phyloP scores from a whole-genome alignment of 2,888 invertebrate species.

The Junonia oenone region DNA sequence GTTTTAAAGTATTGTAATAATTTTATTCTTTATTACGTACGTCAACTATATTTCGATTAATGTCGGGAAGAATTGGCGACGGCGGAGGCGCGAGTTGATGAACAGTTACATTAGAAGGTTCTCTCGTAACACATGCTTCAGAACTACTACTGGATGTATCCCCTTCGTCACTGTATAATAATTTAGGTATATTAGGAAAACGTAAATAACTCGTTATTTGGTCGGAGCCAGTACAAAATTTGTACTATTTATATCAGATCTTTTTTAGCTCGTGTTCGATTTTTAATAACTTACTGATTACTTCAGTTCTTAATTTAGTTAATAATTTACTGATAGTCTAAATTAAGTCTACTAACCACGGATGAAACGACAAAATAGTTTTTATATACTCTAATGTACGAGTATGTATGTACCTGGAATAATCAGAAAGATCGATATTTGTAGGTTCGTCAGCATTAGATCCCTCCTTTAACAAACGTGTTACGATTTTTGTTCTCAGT shows the following conservation, averaged over 20 bases:
- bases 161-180: conserved; percentile 86
- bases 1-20: background rate
- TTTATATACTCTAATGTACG: too few relatives aligned
- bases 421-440: conserved; percentile 91
- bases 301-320: too few relatives aligned
- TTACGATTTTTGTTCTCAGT: conserved; percentile 88
- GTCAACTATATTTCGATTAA: conserved; percentile 49
- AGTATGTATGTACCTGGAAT: conserved; percentile 85
- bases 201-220: background rate
- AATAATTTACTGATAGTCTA: too few relatives aligned
- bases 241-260: background rate
- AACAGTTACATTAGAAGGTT: conserved; percentile 65
- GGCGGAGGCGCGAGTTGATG: conserved; percentile 83
- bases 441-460: conserved; percentile 93
- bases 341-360: too few relatives aligned
- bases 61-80: conserved; percentile 81
- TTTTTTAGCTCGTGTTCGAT: too few relatives aligned
- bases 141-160: conserved; percentile 86
- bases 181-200: background rate
- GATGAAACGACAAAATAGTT: too few relatives aligned
- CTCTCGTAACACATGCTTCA: conserved; percentile 79
- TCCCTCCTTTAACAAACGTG: conserved; percentile 88
- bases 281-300: background rate
- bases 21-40: conserved; percentile 37
- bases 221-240: too few relatives aligned